Evolutionary conservation across 1,140 invertebrate species (phyloP).

Genomic region (Cyrtorhinus lividipennis): DNA sequence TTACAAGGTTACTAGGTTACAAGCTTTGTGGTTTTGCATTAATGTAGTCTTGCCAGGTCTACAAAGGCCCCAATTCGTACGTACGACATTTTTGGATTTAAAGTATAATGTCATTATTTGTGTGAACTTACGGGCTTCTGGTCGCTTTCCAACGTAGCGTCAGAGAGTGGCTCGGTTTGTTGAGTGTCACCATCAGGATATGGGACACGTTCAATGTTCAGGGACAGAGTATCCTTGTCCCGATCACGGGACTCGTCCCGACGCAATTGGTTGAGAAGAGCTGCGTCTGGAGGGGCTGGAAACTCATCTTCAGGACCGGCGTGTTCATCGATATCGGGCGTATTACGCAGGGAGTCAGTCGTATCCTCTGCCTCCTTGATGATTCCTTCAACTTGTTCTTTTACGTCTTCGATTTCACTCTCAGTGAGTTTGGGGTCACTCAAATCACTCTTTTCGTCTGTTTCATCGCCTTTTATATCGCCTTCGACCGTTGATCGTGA

Average conservation of each 20-base stretch:
- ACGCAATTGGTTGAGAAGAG: background rate
- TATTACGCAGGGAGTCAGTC: slow-evolving; percentile 12
- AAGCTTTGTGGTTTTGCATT: too few relatives aligned
- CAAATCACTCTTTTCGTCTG: too few relatives aligned
- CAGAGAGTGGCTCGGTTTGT: too few relatives aligned
- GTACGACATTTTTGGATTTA: too few relatives aligned
- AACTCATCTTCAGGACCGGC: slow-evolving; percentile 3
- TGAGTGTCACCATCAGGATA: background rate
- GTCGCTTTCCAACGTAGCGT: background rate
- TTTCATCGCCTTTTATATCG: slow-evolving; percentile 20
- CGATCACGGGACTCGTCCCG: background rate
- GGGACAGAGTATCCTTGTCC: background rate
- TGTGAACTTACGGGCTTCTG: background rate
- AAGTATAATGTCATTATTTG: too few relatives aligned
- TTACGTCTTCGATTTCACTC: slow-evolving; percentile 17
- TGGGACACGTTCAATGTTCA: background rate
- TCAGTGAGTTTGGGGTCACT: slow-evolving; percentile 12
- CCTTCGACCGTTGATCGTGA: slow-evolving; percentile 15
- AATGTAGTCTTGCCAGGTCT: too few relatives aligned
- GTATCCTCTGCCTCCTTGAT: slow-evolving; percentile 23
- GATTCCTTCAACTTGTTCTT: slow-evolving; percentile 24
- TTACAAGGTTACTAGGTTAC: too few relatives aligned
- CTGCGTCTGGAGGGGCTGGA: slow-evolving; percentile 14
- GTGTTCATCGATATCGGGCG: background rate
- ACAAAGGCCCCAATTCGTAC: too few relatives aligned